Evolutionary conservation across 2,888 invertebrate species (phyloP).

Genomic region (Aporophyla lueneburgensis): DNA sequence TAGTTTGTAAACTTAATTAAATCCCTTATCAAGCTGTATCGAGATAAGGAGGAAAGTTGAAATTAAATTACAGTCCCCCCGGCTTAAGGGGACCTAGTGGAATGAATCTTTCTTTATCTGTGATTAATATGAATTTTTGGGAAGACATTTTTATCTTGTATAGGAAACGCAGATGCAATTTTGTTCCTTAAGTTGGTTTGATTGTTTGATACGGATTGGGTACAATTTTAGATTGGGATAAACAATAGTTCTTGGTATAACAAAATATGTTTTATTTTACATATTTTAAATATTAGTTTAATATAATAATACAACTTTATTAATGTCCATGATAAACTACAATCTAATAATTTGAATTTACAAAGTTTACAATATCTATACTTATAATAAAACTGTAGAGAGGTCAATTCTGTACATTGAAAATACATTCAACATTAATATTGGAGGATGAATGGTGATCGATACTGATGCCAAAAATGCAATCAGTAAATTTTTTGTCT

Average conservation of each 20-base stretch:
- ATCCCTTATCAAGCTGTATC: conserved; percentile 67
- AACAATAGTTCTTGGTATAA: not conserved
- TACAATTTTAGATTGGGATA: not conserved
- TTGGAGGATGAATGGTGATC: too few relatives aligned
- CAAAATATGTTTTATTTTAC: not conserved
- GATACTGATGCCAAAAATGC: too few relatives aligned
- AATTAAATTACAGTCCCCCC: conserved; percentile 66
- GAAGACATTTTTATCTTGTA: conserved; percentile 19
- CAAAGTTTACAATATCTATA: too few relatives aligned
- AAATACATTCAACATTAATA: too few relatives aligned
- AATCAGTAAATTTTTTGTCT: too few relatives aligned
- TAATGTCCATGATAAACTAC: too few relatives aligned
- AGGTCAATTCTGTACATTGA: too few relatives aligned
- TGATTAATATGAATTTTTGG: conserved; percentile 59
- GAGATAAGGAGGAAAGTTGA: conserved; percentile 67
- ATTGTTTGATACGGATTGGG: not conserved
- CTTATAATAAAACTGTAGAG: too few relatives aligned
- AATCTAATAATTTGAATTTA: too few relatives aligned
- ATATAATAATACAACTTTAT: too few relatives aligned
- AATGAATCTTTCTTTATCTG: conserved; percentile 67
- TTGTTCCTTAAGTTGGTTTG: not conserved
- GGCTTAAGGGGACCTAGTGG: conserved; percentile 35
- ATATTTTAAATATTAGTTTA: too few relatives aligned
- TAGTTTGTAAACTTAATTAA: conserved; percentile 68
- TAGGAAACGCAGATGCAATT: not conserved